Percentiles rank a stretch among this genome's conserved stretches.
Conservation (phyloP, 2,888 invertebrate genomes). For the Serrognathus titanus region DNA sequence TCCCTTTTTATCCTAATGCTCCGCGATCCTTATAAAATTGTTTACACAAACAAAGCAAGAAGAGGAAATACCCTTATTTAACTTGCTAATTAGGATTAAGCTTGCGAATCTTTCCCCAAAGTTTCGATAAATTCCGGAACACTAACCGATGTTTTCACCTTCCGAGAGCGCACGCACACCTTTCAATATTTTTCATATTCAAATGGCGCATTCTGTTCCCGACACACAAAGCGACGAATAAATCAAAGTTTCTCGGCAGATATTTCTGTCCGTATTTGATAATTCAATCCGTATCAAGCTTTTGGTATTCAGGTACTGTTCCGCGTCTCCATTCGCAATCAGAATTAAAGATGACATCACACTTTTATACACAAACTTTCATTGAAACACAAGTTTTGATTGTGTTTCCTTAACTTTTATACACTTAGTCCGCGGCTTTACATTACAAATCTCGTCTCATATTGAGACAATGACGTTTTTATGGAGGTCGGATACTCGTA, state of each 20-base stretch:
- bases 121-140: not conserved
- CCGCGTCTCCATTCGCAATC: slow-evolving; percentile 34
- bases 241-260: slow-evolving; percentile 34
- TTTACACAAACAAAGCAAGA: slow-evolving; percentile 1
- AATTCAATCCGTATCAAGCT: slow-evolving; percentile 30
- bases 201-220: slow-evolving; percentile 22
- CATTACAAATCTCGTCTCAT: slow-evolving; percentile 5
- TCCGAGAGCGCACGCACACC: not conserved
- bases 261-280: slow-evolving; percentile 34
- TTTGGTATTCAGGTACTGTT: slow-evolving; percentile 32
- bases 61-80: slow-evolving; percentile 11
- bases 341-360: slow-evolving; percentile 41
- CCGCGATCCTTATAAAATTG: not conserved
- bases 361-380: slow-evolving; percentile 35
- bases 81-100: slow-evolving; percentile 16
- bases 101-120: slow-evolving; percentile 8
- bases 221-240: slow-evolving; percentile 27
- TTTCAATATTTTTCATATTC: slow-evolving; percentile 21
- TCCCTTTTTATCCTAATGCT: not conserved
- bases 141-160: not conserved
- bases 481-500: not conserved
- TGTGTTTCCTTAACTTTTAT: slow-evolving; percentile 33
- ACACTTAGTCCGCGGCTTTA: slow-evolving; percentile 1
- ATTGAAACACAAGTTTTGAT: slow-evolving; percentile 41
- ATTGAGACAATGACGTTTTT: not conserved